Evolutionary conservation across 2,888 invertebrate genomes (phyloP), one percentile per base, ranked within the genome.

Genomic region (Spisula subtruncata): DNA sequence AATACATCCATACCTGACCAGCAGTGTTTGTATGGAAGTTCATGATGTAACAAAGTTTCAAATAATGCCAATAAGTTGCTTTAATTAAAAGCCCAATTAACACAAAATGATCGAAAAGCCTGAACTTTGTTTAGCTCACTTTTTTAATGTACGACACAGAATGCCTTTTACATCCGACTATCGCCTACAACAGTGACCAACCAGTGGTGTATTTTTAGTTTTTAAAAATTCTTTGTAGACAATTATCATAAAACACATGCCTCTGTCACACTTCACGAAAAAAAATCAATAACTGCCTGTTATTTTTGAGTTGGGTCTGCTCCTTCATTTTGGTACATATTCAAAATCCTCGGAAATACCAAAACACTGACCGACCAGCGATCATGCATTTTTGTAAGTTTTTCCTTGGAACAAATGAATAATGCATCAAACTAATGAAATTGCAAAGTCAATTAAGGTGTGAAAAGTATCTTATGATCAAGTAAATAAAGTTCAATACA

Each of bases 121-220:
- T 35, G 75, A 14, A 75, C 16, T 75, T 56, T n/a, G 6, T 75
- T 4, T 35, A 12, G 1, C 5, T 18, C 18, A 4, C 75, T 35
- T 2, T 56, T 20, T 60, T 60, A 18, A 60, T 20, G 60, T 1
- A 66, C 4, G 60, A 66, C n/a, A 66, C n/a, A 66, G 25, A 66
- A 66, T 66, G 25, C 25, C 20, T 66, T 66, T 66, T 25, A 83
- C 25, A 12, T n/a, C 20, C 35, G 81, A 81, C 79, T 5, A 79
- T 85, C 35, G 81, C 86, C 89, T 82, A 81, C 87, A 90, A 90
- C 90, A 90, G 89, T 35, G 18, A 80, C 92, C 89, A 90, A 82
- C 92, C 92, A 86, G 92, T 90, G 89, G 90, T 83, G n/a, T 83
- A 83, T 83, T 83, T 88, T 85, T 90, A 83, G 48, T 12, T 29